Conservation (phyloP, 2,888 invertebrate genomes). For the Anorthoa munda region DNA sequence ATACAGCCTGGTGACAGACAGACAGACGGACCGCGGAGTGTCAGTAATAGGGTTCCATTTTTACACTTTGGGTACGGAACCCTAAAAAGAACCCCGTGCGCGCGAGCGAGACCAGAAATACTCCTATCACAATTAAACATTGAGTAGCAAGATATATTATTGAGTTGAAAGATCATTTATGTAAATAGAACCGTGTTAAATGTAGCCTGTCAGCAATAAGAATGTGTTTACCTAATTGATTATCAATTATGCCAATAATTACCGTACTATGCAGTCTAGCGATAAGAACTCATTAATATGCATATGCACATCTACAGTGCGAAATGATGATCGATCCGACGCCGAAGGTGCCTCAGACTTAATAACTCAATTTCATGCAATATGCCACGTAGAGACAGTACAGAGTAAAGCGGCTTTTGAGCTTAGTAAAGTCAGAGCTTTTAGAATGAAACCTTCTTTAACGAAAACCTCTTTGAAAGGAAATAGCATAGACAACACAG, state of each 20-base stretch:
- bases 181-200: neutral
- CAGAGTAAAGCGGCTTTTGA: neutral
- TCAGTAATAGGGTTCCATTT: too few species aligned
- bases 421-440: conserved; percentile 1
- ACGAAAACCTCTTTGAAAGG: neutral
- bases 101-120: too few species aligned
- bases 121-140: too few species aligned
- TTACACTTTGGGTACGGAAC: too few species aligned
- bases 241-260: conserved; percentile 22
- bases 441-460: conserved; percentile 1
- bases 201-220: neutral
- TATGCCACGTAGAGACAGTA: conserved; percentile 10
- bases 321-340: conserved; percentile 48
- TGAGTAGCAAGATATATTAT: too few species aligned
- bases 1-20: too few species aligned
- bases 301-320: conserved; percentile 48
- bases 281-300: conserved; percentile 50
- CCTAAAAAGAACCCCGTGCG: too few species aligned
- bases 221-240: conserved; percentile 41
- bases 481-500: neutral
- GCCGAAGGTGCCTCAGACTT: conserved; percentile 13
- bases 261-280: conserved; percentile 12
- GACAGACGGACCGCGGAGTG: too few species aligned
- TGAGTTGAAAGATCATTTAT: too few species aligned
- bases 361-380: conserved; percentile 45